Base-by-base conservation (phyloP, 2,113 vertebrate species). In the Istiophorus platypterus region DNA sequence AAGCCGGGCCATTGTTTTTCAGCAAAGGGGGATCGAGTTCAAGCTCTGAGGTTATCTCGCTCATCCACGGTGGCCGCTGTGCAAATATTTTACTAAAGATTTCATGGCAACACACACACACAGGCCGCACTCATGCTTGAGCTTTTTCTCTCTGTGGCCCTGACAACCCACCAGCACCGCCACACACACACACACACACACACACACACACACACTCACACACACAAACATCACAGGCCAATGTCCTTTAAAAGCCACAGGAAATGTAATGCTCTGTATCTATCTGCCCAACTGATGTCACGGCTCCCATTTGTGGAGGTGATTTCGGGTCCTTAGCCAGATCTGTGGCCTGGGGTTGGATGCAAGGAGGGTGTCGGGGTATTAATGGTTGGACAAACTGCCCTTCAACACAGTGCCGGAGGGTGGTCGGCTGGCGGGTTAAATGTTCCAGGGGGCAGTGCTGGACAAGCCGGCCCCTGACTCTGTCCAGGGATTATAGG, bases 51-150 rank as follows among this genome's bases (percentile, higher is more conserved):
- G 87, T 91, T 89, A 92, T 93, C 91, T 80, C 61, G 9, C 90
- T 89, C 80, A 72, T 76, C 87, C 88, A 89, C 81, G 78, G 83
- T 78, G 86, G 85, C 78, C 42, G 72, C 89, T 93, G 91, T 86
- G 92, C 86, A 91, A 93, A 93, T 91, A 92, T 92, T 92, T 89
- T 61, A 92, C 84, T 27, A 89, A 91, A 92, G 90, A 88, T 91
- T 92, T 91, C 62, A 81, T 86, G 86, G 88, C 84, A 89, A 67
- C 81, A 82, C 80, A 67, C 81, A 82, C 80, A 76, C 61, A 41
- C 71, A 62, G 66, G 52, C 57, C 10, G 22, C 84, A 41, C 61
- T 76, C 71, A 47, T n/a, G 64, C 82, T 73, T 42, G 29, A 62
- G 85, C 72, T 78, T 73, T 49, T 59, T 68, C 17, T 42, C 62